Base-by-base conservation (phyloP, 1,140 invertebrate species). In the Coelopa frigida region DNA sequence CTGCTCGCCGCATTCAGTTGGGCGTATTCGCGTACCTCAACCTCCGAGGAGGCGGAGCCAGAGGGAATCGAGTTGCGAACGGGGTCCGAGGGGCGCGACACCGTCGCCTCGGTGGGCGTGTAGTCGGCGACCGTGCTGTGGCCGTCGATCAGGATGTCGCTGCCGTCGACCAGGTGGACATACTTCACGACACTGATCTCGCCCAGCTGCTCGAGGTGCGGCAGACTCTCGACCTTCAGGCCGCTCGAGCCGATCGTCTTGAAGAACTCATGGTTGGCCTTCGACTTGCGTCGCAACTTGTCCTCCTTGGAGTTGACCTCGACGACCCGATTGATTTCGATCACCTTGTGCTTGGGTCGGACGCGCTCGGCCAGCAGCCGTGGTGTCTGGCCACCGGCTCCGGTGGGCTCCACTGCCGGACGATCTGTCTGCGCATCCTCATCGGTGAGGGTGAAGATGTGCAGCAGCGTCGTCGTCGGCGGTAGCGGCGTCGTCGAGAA, bases 181-280 rank as follows among this genome's bases (percentile, higher is more conserved):
- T 78, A 72, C 46, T 77, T 81, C 40, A 77, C 76, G 53, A 80
- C 71, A 60, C 76, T 81, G 1, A 82, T 78, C 66, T 79, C 79
- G 43, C 80, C 79, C 46, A 82, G 75, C 72, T 78, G 78, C 56
- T 81, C 76, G 3, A 80, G 56, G 8, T 72, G 74, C 5, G 78
- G 77, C 56, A 76, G 70, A 40, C 73, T 73, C 55, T 78, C 75
- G 33, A 77, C 63, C 38, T 71, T 72, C 24, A 77, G 11, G 0
- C 31, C 38, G 15, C 52, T 48, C 17, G 26, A 58, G 54, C 70
- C 60, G 3, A 72, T 68, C 54, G 69, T 67, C 60, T 77, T 68
- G 29, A 73, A 63, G 4, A 73, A 61, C 23, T 70, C 71, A 24
- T 73, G 72, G 55, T 77, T 73, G 51, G 76, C 75, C 48, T 78